Evolutionary conservation across 2,797 vertebrate genomes (phyloP).

Genomic region (Zenarchopterus dispar): DNA sequence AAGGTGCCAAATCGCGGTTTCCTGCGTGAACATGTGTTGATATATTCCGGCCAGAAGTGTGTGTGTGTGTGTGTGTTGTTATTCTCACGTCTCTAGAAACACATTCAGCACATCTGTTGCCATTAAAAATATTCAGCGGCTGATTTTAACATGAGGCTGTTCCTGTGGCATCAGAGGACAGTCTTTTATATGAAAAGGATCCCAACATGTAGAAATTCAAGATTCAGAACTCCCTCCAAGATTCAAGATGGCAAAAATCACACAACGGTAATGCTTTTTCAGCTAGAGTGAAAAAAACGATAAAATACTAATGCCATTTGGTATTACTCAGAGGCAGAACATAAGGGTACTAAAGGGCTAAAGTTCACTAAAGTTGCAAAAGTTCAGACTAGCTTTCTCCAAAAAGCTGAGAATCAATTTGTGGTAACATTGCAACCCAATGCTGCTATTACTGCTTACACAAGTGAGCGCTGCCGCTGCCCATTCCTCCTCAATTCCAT

Average conservation of each 20-base stretch:
- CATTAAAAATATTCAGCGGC: slow-evolving; percentile 40
- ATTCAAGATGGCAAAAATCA: neutral
- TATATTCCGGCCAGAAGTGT: neutral
- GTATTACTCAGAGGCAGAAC: slow-evolving; percentile 27
- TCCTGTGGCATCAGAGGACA: slow-evolving; percentile 40
- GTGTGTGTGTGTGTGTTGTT: slow-evolving; percentile 1
- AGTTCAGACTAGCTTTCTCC: slow-evolving; percentile 40
- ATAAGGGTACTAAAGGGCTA: slow-evolving; percentile 25
- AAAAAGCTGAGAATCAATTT: slow-evolving; percentile 27
- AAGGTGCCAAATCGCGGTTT: too few species aligned
- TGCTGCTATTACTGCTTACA: slow-evolving; percentile 52
- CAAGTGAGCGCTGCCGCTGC: slow-evolving; percentile 31
- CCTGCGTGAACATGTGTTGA: neutral
- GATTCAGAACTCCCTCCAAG: slow-evolving; percentile 12
- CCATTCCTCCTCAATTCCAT: slow-evolving; percentile 24
- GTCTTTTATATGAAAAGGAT: slow-evolving; percentile 35
- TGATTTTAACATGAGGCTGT: slow-evolving; percentile 48
- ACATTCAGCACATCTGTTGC: slow-evolving; percentile 62
- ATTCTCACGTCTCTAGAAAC: neutral
- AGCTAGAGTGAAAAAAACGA: slow-evolving; percentile 8
- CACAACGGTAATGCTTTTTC: slow-evolving; percentile 15
- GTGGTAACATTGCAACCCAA: slow-evolving; percentile 46
- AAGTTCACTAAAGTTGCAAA: slow-evolving; percentile 35
- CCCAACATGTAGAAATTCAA: slow-evolving; percentile 3
- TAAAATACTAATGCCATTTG: slow-evolving; percentile 37